phyloP scores from a whole-genome alignment of 2,888 invertebrate species.

The Philereme transversata region DNA sequence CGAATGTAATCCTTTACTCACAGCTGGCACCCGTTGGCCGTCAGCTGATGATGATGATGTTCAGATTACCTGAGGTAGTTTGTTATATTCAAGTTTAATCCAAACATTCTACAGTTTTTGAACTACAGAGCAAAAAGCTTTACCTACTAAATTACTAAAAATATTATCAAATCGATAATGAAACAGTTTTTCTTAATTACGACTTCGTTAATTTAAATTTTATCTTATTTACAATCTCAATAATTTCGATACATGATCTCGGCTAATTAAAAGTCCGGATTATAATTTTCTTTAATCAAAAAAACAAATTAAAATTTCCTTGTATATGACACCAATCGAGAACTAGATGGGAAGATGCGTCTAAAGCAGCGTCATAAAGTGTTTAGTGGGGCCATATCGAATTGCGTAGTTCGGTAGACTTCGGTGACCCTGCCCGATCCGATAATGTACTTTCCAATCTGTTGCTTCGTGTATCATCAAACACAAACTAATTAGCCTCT shows the following conservation, averaged over 20 bases:
- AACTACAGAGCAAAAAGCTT: too few relatives aligned
- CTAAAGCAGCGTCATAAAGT: slow-evolving; percentile 36
- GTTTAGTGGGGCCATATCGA: slow-evolving; percentile 38
- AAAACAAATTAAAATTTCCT: slow-evolving; percentile 42
- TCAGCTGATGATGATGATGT: too few relatives aligned
- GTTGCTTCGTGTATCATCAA: slow-evolving; percentile 15
- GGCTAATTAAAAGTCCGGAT: slow-evolving; percentile 37
- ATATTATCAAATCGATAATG: slow-evolving; percentile 3
- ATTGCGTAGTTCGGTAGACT: slow-evolving; percentile 45
- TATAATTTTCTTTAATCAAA: slow-evolving; percentile 42
- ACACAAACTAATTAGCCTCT: too few relatives aligned
- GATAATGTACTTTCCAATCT: slow-evolving; percentile 58
- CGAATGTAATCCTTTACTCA: too few relatives aligned
- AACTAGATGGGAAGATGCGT: slow-evolving; percentile 38
- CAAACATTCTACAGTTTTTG: too few relatives aligned
- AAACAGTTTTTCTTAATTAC: slow-evolving; percentile 17
- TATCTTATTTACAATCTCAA: slow-evolving; percentile 27
- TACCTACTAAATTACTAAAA: too few relatives aligned
- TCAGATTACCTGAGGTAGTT: too few relatives aligned
- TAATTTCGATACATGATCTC: slow-evolving; percentile 29
- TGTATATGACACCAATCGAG: slow-evolving; percentile 33
- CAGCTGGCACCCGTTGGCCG: too few relatives aligned
- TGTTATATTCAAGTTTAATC: too few relatives aligned
- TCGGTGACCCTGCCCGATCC: slow-evolving; percentile 34
- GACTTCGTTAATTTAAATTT: slow-evolving; percentile 22